A percentile compares a stretch with the other conserved stretches of the same genome.
phyloP scores from a whole-genome alignment of 92 coral and sea anemone species.

The Zoanthus sociatus region DNA sequence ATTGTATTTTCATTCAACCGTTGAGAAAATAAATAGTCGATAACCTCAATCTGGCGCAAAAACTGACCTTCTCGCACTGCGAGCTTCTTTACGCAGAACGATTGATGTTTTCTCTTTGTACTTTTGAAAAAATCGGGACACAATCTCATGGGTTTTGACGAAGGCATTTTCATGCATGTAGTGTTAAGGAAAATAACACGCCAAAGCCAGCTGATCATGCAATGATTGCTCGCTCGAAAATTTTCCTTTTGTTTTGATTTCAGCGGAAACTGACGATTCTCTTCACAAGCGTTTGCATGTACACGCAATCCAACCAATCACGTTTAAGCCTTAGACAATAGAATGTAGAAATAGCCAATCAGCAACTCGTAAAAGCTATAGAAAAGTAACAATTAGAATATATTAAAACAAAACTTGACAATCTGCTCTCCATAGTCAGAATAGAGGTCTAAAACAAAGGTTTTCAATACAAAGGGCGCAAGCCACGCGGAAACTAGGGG shows the following conservation, averaged over 20 bases:
- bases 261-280: slow-evolving; percentile 67
- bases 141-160: slow-evolving; percentile 78
- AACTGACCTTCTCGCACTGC: slow-evolving; percentile 29
- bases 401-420: too few species aligned
- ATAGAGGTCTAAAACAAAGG: too few species aligned
- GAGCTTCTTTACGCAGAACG: background rate
- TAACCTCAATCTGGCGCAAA: slow-evolving; percentile 8
- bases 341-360: slow-evolving; percentile 47
- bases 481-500: too few species aligned
- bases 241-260: slow-evolving; percentile 71
- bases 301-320: slow-evolving; percentile 60
- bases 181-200: slow-evolving; percentile 50
- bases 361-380: slow-evolving; percentile 1
- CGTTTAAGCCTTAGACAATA: slow-evolving; percentile 33
- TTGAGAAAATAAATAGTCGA: background rate
- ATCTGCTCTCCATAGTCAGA: too few species aligned
- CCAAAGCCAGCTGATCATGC: slow-evolving; percentile 82
- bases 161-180: slow-evolving; percentile 69
- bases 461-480: too few species aligned
- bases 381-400: slow-evolving; percentile 18
- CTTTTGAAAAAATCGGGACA: slow-evolving; percentile 85
- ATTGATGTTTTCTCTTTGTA: slow-evolving; percentile 52
- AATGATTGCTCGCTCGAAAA: slow-evolving; percentile 58
- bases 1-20: slow-evolving; percentile 36
- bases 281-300: slow-evolving; percentile 52